phyloP scores from a whole-genome alignment of 2,113 vertebrate genomes.

The Urocitellus parryii region DNA sequence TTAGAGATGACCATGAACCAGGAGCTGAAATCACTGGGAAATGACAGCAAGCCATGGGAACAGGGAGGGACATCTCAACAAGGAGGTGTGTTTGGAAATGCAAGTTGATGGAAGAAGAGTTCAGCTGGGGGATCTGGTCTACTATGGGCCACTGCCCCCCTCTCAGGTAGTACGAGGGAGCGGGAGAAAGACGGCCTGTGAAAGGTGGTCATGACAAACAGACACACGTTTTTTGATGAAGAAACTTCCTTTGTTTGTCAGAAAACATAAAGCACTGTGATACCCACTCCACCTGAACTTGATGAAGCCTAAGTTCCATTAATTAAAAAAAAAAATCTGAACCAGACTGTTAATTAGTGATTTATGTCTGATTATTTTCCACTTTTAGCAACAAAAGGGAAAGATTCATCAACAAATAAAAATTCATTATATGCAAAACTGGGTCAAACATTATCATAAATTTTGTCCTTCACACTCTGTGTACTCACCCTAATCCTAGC shows the following conservation, averaged over 20 bases:
- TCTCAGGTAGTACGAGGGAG: background rate
- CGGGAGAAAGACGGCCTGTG: background rate
- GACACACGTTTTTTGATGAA: background rate
- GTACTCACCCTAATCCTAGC: background rate
- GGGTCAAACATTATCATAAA: slow-evolving; percentile 68
- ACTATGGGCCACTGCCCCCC: no score
- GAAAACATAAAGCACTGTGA: background rate
- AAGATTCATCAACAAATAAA: slow-evolving; percentile 79
- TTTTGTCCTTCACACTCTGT: slow-evolving; percentile 68
- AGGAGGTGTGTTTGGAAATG: no score
- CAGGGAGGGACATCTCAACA: background rate
- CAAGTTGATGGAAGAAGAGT: background rate
- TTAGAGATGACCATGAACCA: background rate
- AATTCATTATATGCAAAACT: slow-evolving; percentile 81
- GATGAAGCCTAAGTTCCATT: slow-evolving; percentile 62
- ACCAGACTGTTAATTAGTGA: slow-evolving; percentile 77
- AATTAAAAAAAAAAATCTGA: slow-evolving; percentile 69
- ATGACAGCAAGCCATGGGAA: background rate
- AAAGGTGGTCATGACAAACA: background rate
- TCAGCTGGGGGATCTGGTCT: background rate
- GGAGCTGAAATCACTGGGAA: background rate
- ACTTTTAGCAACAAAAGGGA: slow-evolving; percentile 82
- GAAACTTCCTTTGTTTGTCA: slow-evolving; percentile 12
- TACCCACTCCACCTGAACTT: slow-evolving; percentile 10
- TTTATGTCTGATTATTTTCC: slow-evolving; percentile 81